phyloP scores from a whole-genome alignment of 2,113 vertebrate species.

The Calypte anna region DNA sequence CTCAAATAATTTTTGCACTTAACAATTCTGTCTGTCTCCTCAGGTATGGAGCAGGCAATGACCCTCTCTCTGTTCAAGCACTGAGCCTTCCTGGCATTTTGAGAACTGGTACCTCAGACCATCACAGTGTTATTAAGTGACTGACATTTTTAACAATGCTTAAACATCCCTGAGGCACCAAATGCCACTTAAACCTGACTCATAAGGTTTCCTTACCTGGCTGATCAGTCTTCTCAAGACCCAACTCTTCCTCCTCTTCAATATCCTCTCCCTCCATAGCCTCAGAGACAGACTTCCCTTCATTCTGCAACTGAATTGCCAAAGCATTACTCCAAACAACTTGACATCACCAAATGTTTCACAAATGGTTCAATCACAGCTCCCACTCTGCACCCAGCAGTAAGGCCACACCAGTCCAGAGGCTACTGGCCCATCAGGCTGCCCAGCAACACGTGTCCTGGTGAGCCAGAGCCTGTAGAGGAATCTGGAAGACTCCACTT shows the following conservation, averaged over 20 bases:
- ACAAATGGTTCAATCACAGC: neutral
- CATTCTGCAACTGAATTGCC: slow-evolving; percentile 71
- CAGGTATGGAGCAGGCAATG: neutral
- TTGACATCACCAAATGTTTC: neutral
- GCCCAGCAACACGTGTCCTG: neutral
- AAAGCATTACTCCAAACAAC: neutral
- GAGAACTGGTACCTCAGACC: neutral
- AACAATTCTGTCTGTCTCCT: neutral
- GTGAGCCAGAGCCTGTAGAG: neutral
- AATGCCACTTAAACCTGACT: neutral
- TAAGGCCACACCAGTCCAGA: neutral
- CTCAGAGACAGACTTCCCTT: slow-evolving; percentile 64
- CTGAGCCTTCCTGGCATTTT: neutral
- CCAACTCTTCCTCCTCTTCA: slow-evolving; percentile 68
- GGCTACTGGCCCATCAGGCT: neutral
- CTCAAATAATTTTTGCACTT: neutral
- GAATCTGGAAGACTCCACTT: neutral
- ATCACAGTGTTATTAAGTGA: neutral
- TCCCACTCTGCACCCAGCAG: neutral
- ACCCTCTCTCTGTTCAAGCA: neutral
- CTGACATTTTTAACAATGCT: neutral
- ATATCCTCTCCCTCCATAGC: slow-evolving; percentile 73
- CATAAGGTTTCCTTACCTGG: slow-evolving; percentile 57
- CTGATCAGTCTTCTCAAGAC: slow-evolving; percentile 16
- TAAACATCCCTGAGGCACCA: neutral